Conservation (phyloP, 2,797 vertebrate species). For the Tympanoctomys barrerae region DNA sequence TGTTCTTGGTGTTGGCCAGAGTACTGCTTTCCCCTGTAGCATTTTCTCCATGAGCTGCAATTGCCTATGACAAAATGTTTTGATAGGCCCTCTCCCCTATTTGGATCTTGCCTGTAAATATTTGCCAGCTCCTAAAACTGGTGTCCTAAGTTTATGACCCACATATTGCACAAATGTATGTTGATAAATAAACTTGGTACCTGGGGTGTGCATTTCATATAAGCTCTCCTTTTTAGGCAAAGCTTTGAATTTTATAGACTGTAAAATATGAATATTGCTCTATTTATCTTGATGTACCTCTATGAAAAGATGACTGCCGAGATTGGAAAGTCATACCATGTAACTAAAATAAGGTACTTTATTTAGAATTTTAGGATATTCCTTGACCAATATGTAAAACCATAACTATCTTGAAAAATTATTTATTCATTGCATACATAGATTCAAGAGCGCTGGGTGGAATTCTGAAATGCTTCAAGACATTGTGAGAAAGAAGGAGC, state of each 20-base stretch:
- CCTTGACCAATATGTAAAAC: slow-evolving; percentile 68
- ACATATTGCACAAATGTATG: slow-evolving; percentile 86
- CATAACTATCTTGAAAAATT: slow-evolving; percentile 81
- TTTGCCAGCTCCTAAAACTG: slow-evolving; percentile 81
- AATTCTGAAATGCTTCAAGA: slow-evolving; percentile 61
- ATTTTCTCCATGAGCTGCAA: slow-evolving; percentile 64
- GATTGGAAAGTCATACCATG: slow-evolving; percentile 84
- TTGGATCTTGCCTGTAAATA: slow-evolving; percentile 83
- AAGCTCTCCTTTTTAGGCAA: slow-evolving; percentile 83
- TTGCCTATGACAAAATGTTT: slow-evolving; percentile 71
- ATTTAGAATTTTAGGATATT: slow-evolving; percentile 78
- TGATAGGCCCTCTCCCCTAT: slow-evolving; percentile 66
- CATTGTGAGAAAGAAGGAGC: neutral
- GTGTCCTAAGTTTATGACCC: slow-evolving; percentile 83
- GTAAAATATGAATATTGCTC: slow-evolving; percentile 89
- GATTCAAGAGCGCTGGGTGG: slow-evolving; percentile 70
- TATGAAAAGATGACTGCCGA: slow-evolving; percentile 81
- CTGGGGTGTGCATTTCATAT: slow-evolving; percentile 82
- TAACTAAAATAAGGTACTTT: slow-evolving; percentile 73
- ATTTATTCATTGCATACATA: slow-evolving; percentile 79
- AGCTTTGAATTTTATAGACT: slow-evolving; percentile 89
- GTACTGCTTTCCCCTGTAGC: neutral
- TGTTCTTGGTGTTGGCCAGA: neutral
- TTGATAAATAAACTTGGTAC: slow-evolving; percentile 88
- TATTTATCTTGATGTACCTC: slow-evolving; percentile 90